Conservation (phyloP, 2,888 invertebrate genomes). For the Yponomeuta sedellus region DNA sequence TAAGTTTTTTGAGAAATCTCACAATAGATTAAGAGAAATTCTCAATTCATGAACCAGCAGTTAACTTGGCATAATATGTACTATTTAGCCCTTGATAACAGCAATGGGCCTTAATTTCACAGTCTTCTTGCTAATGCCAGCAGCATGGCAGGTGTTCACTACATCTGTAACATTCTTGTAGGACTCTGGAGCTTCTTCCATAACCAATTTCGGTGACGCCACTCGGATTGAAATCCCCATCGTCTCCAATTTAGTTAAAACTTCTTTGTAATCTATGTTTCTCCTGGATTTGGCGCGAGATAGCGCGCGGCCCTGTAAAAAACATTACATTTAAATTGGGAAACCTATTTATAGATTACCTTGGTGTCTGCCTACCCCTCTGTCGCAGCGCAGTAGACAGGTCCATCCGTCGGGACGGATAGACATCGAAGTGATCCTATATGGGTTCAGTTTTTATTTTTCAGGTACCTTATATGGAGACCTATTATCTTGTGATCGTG, state of each 20-base stretch:
- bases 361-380: no score
- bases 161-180: conserved; percentile 99
- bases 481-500: no score
- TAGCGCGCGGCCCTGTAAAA: conserved; percentile 91
- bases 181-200: conserved; percentile 99
- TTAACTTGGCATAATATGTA: background rate
- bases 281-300: conserved; percentile 98
- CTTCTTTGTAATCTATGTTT: conserved; percentile 95
- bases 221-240: conserved; percentile 96
- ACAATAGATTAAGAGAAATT: no score
- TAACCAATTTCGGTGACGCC: conserved; percentile 98
- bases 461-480: no score
- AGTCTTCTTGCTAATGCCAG: conserved; percentile 97
- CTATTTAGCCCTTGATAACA: conserved; percentile 94
- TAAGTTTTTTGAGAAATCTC: no score
- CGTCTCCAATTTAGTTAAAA: conserved; percentile 87
- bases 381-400: no score
- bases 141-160: conserved; percentile 97
- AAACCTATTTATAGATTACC: no score
- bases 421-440: no score
- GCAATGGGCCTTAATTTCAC: conserved; percentile 98
- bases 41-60: no score
- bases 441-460: no score
- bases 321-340: background rate
- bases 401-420: no score